Evolutionary conservation across 1,140 invertebrate species (phyloP).

Genomic region (Bombus confusus): DNA sequence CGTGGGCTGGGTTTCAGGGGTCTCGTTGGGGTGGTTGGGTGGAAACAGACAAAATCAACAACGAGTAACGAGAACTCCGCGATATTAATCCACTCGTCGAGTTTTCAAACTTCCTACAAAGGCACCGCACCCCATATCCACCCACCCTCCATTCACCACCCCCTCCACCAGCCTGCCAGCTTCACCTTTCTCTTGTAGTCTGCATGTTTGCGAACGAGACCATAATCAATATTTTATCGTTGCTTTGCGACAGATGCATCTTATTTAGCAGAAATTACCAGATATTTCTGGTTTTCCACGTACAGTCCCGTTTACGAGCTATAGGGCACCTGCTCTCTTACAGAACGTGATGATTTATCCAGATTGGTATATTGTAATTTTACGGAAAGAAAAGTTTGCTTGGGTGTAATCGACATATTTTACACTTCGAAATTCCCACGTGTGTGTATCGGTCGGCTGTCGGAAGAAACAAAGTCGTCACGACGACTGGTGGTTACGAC

Average conservation of each 20-base stretch:
- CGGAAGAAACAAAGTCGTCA: too few relatives aligned
- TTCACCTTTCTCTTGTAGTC: constrained; percentile 55
- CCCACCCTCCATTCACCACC: constrained; percentile 10
- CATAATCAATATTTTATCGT: constrained; percentile 82
- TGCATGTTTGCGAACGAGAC: constrained; percentile 80
- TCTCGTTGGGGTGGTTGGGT: constrained; percentile 68
- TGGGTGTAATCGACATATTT: too few relatives aligned
- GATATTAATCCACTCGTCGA: constrained; percentile 83
- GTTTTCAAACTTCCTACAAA: constrained; percentile 83
- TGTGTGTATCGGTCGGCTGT: too few relatives aligned
- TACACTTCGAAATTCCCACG: too few relatives aligned
- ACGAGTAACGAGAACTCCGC: constrained; percentile 82
- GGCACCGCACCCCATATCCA: constrained; percentile 71
- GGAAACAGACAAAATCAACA: constrained; percentile 83
- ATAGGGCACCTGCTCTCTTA: not conserved
- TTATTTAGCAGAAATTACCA: constrained; percentile 4
- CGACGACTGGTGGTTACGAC: too few relatives aligned
- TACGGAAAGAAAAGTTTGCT: too few relatives aligned
- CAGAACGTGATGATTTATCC: not conserved
- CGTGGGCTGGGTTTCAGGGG: constrained; percentile 59
- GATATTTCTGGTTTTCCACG: not conserved
- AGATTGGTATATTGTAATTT: too few relatives aligned
- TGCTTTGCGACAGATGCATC: constrained; percentile 12
- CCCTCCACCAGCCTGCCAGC: constrained; percentile 27
- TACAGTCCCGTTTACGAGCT: not conserved